Evolutionary conservation across 2,113 vertebrate genomes (phyloP).

Genomic region (Oryzias melastigma): DNA sequence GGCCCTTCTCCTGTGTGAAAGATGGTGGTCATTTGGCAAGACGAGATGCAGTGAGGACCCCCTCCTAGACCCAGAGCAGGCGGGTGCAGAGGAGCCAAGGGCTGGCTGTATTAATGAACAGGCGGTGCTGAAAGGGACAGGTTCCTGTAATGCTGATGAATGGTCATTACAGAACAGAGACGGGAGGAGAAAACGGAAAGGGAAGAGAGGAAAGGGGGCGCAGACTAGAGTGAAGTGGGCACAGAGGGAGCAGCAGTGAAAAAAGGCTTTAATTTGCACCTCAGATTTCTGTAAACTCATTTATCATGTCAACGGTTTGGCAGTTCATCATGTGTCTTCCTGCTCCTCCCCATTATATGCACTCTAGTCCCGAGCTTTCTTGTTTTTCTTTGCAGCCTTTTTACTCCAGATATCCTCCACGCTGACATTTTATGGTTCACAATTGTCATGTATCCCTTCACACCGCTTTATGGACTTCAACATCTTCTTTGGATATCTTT

Average conservation of each 20-base stretch:
- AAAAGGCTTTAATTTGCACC: conserved; percentile 74
- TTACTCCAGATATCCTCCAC: conserved; percentile 6
- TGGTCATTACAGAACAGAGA: conserved; percentile 77
- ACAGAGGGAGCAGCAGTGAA: conserved; percentile 48
- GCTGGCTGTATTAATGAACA: conserved; percentile 79
- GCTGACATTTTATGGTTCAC: background rate
- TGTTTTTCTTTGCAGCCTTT: conserved; percentile 4
- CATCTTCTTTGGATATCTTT: conserved; percentile 6
- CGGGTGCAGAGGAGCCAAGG: conserved; percentile 66
- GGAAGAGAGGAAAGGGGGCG: conserved; percentile 26
- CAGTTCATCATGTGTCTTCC: conserved; percentile 34
- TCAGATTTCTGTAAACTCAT: conserved; percentile 78
- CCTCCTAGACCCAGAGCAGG: conserved; percentile 60
- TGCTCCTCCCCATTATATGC: conserved; percentile 10
- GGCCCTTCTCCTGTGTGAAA: conserved; percentile 67
- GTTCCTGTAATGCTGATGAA: conserved; percentile 82
- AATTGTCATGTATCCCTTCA: background rate
- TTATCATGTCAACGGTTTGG: conserved; percentile 73
- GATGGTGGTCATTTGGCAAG: conserved; percentile 80
- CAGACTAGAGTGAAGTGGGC: conserved; percentile 44
- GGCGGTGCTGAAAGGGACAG: conserved; percentile 74
- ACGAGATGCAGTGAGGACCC: conserved; percentile 70
- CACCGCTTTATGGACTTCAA: conserved; percentile 6
- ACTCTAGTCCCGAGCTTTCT: conserved; percentile 6
- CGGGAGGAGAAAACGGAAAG: conserved; percentile 39